A percentile compares a stretch with the other conserved stretches of the same genome.
These are phyloP conservation scores for Uria lomvia DNA, from an alignment of 2,113 vertebrate species.

Conservation along the genomic window DNA sequence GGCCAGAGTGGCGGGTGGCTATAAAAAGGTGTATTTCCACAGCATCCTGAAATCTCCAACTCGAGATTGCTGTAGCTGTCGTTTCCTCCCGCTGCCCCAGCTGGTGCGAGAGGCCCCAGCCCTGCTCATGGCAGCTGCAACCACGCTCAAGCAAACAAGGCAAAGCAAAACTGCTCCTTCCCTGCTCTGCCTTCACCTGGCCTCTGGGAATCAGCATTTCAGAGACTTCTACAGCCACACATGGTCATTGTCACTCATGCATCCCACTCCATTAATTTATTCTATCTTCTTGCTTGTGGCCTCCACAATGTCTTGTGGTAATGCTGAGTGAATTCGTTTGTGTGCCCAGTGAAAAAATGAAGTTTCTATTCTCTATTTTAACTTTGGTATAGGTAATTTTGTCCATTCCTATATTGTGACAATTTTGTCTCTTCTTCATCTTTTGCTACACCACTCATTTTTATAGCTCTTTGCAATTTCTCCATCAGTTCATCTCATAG, in stretches of 20 bases:
- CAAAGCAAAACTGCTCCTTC: neutral
- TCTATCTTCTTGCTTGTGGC: neutral
- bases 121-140: neutral
- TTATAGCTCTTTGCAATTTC: neutral
- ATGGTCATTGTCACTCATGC: neutral
- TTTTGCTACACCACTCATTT: neutral
- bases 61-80: rapidly evolving
- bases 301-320: neutral
- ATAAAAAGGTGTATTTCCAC: neutral
- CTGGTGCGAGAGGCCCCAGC: neutral
- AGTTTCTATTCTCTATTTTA: neutral
- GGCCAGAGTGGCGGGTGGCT: neutral
- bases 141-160: rapidly evolving
- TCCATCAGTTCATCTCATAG: neutral
- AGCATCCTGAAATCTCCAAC: rapidly evolving
- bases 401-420: neutral
- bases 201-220: neutral
- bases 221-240: neutral
- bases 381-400: neutral
- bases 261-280: neutral
- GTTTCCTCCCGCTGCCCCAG: neutral
- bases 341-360: neutral
- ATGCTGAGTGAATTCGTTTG: neutral
- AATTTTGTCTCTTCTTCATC: neutral
- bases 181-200: neutral